phyloP scores from a whole-genome alignment of 2,888 invertebrate genomes.

The Drosophila villosipedis region DNA sequence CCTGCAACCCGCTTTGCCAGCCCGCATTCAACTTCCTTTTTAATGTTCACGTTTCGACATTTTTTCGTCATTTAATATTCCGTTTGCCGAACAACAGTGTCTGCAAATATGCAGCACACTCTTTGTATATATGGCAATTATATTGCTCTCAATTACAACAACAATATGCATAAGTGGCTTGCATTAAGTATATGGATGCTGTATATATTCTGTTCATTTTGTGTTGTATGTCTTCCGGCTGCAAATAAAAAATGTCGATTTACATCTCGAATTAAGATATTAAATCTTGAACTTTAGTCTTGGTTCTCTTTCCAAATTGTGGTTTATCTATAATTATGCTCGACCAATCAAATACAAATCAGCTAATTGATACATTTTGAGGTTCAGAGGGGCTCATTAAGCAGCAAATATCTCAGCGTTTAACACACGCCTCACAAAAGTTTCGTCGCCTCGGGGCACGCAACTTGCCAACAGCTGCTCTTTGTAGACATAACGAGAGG shows the following conservation, averaged over 20 bases:
- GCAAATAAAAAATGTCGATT: not conserved
- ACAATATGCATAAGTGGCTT: constrained; percentile 8
- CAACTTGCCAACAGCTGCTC: constrained; percentile 31
- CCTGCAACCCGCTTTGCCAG: not conserved
- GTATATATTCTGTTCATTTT: not conserved
- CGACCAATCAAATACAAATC: constrained; percentile 49
- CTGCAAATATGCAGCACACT: constrained; percentile 46
- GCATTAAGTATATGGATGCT: not conserved
- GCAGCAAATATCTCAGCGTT: constrained; percentile 30
- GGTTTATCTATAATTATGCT: not conserved
- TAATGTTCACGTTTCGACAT: constrained; percentile 41
- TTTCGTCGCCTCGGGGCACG: constrained; percentile 34
- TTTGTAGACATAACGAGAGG: not conserved
- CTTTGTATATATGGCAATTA: constrained; percentile 39
- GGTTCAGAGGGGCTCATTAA: constrained; percentile 43
- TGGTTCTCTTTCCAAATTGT: not conserved
- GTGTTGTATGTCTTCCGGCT: constrained; percentile 5
- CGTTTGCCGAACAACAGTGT: constrained; percentile 47
- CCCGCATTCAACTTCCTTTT: constrained; percentile 75
- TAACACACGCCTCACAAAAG: constrained; percentile 38
- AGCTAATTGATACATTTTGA: constrained; percentile 55
- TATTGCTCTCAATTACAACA: constrained; percentile 37
- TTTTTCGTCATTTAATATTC: constrained; percentile 42
- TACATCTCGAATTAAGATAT: not conserved
- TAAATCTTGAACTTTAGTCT: constrained; percentile 3